Evolutionary conservation across 1,140 invertebrate genomes (phyloP).

Genomic region (Penaeus chinensis): DNA sequence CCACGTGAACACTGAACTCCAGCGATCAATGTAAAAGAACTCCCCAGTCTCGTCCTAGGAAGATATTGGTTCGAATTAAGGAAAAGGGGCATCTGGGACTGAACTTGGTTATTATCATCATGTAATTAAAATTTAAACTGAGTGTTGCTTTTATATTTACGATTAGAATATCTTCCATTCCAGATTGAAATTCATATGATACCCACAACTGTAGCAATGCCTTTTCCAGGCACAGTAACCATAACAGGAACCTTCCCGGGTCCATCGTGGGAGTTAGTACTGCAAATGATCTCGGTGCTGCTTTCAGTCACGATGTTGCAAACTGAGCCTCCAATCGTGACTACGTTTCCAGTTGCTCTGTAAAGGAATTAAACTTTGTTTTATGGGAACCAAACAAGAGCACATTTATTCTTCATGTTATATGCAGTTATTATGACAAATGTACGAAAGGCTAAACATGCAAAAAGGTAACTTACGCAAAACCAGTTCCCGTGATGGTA

Average conservation of each 20-base stretch:
- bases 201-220: conserved; percentile 31
- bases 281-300: conserved; percentile 34
- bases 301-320: conserved; percentile 48
- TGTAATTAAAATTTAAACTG: not conserved
- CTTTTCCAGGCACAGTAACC: conserved; percentile 30
- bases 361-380: not conserved
- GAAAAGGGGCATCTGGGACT: not conserved
- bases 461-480: conserved; percentile 38
- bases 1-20: conserved; percentile 58
- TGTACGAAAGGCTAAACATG: not conserved
- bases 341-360: conserved; percentile 45
- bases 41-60: conserved; percentile 26
- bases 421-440: not conserved
- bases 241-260: conserved; percentile 24
- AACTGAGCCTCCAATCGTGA: conserved; percentile 49
- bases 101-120: not conserved
- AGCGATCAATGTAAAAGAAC: conserved; percentile 62
- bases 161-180: not conserved
- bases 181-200: not conserved
- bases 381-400: not conserved
- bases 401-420: not conserved
- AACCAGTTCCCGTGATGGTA: conserved; percentile 54
- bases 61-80: not conserved
- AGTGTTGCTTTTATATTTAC: not conserved
- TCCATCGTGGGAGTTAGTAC: conserved; percentile 46